Evolutionary conservation across 2,113 vertebrate species (phyloP).

Genomic region (Pyrgilauda ruficollis): DNA sequence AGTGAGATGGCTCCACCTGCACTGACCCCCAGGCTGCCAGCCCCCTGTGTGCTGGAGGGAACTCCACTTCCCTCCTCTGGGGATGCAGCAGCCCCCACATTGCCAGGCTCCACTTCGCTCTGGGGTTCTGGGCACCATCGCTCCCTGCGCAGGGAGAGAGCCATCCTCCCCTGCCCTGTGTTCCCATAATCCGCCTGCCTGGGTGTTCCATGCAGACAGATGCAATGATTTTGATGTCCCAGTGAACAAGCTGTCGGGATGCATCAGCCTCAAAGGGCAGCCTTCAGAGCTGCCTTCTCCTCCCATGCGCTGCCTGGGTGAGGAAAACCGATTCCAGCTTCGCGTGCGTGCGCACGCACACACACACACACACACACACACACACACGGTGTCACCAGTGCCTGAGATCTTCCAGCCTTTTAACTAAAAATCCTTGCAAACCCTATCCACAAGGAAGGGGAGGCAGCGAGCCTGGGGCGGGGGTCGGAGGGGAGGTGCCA

Average conservation of each 20-base stretch:
- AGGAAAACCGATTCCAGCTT: neutral
- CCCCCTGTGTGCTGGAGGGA: neutral
- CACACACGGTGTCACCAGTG: neutral
- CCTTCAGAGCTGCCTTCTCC: neutral
- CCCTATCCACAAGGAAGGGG: neutral
- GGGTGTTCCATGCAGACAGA: slow-evolving; percentile 14
- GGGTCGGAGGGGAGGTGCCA: accelerated
- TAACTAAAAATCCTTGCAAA: neutral
- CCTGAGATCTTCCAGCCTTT: neutral
- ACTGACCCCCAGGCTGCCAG: neutral
- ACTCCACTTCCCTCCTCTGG: neutral
- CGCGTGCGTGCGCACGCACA: neutral
- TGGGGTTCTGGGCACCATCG: accelerated
- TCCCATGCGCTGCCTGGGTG: neutral
- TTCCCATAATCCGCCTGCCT: neutral
- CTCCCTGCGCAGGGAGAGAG: neutral
- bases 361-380: neutral
- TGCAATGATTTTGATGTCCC: slow-evolving; percentile 56
- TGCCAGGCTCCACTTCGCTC: accelerated
- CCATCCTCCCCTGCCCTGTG: neutral
- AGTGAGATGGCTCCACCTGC: neutral
- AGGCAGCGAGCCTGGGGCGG: neutral
- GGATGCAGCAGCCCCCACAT: neutral
- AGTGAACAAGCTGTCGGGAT: slow-evolving; percentile 58
- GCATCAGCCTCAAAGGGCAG: slow-evolving; percentile 65